These are phyloP conservation scores for Stenotaenia linearis DNA, from an alignment of 2,888 invertebrate genomes.

Conservation along the genomic window DNA sequence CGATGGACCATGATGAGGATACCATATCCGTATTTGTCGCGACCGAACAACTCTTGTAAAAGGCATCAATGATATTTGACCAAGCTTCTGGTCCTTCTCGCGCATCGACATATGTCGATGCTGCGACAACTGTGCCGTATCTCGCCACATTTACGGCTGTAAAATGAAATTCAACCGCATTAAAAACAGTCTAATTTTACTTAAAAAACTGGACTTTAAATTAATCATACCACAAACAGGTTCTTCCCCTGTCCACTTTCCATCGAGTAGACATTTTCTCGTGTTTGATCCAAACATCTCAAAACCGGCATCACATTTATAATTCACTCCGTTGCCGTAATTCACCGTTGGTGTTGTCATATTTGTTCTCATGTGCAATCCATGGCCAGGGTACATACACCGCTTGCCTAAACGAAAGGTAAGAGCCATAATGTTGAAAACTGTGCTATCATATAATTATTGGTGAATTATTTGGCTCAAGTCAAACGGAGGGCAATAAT, in stretches of 20 bases:
- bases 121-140: background rate
- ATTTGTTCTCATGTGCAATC: conserved; percentile 10
- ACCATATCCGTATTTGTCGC: background rate
- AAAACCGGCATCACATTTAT: conserved; percentile 15
- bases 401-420: background rate
- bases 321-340: background rate
- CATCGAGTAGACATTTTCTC: background rate
- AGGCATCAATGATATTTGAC: conserved; percentile 2
- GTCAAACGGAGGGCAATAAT: background rate
- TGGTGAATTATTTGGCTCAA: background rate
- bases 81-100: background rate
- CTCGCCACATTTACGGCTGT: conserved; percentile 14
- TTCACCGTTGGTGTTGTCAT: background rate
- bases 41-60: conserved; percentile 16
- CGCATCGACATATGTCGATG: background rate
- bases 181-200: background rate
- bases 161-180: background rate
- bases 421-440: background rate
- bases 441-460: background rate
- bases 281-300: background rate
- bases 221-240: conserved; percentile 16
- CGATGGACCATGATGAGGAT: conserved; percentile 4
- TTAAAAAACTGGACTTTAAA: no score
- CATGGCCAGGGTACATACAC: conserved; percentile 29
- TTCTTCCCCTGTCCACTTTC: conserved; percentile 5